Conservation (phyloP, 2,113 vertebrate genomes). For the Stigmatopora nigra region DNA sequence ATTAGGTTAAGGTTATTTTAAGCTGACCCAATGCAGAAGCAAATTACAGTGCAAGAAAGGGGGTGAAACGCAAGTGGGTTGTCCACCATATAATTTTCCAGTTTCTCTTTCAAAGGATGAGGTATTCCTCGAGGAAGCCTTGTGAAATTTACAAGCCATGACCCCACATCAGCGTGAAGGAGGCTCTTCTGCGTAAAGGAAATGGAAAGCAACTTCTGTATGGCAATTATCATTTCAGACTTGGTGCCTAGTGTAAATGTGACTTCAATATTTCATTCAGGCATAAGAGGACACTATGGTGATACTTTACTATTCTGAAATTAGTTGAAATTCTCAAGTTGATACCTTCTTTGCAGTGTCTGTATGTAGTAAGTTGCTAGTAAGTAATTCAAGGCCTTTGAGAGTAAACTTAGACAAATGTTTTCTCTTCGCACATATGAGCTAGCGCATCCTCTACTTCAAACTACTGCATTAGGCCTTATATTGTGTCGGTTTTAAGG, state of each 20-base stretch:
- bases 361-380: conserved; percentile 22
- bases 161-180: conserved; percentile 58
- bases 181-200: conserved; percentile 38
- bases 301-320: neutral
- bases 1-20: conserved; percentile 75
- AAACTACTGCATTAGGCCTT: conserved; percentile 8
- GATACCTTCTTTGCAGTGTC: conserved; percentile 13
- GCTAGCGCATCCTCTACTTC: conserved; percentile 25
- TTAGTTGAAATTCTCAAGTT: neutral
- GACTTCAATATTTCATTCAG: neutral
- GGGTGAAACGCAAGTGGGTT: conserved; percentile 51
- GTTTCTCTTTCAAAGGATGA: conserved; percentile 71
- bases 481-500: conserved; percentile 41
- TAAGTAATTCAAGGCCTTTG: conserved; percentile 18
- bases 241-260: conserved; percentile 22
- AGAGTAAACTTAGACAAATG: conserved; percentile 22
- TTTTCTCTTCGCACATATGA: conserved; percentile 9
- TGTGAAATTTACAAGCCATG: conserved; percentile 67
- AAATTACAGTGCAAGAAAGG: conserved; percentile 69
- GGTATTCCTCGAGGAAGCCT: conserved; percentile 65
- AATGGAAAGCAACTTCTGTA: conserved; percentile 24
- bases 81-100: conserved; percentile 67
- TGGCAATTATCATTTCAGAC: conserved; percentile 21
- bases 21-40: conserved; percentile 57
- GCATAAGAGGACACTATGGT: neutral